Conservation (phyloP, 64 coral and sea anemone genomes). For the Montipora capricornis region DNA sequence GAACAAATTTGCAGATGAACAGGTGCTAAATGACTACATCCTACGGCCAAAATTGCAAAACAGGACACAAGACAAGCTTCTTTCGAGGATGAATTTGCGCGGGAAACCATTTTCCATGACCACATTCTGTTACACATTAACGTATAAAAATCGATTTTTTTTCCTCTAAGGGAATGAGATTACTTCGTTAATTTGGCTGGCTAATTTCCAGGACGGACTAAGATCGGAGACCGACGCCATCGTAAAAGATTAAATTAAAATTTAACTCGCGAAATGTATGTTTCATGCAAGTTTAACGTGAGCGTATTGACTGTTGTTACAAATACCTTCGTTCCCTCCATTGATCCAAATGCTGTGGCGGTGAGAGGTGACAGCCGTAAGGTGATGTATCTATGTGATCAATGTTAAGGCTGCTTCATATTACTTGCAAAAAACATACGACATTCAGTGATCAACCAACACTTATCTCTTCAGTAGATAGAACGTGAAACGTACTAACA, state of each 20-base stretch:
- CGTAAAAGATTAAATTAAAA: conserved; percentile 22
- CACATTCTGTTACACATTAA: background rate
- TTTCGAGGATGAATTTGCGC: conserved; percentile 20
- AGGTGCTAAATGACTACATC: conserved; percentile 9
- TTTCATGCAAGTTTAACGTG: no score
- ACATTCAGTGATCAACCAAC: background rate
- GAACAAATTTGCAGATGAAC: conserved; percentile 8
- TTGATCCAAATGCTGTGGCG: conserved; percentile 86
- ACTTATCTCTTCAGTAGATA: background rate
- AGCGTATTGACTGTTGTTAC: no score
- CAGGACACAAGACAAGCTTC: background rate
- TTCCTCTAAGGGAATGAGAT: background rate
- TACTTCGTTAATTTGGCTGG: background rate
- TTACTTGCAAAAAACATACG: background rate
- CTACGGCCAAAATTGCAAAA: background rate
- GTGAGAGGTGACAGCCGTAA: conserved; percentile 72
- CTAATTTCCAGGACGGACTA: background rate
- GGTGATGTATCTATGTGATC: conserved; percentile 85
- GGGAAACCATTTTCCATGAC: conserved; percentile 23
- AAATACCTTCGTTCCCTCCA: conserved; percentile 74
- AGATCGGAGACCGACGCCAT: background rate
- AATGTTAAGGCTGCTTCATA: conserved; percentile 72
- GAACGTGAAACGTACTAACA: background rate
- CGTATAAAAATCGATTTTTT: background rate
- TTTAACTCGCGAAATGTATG: background rate